Base-by-base conservation (phyloP, 2,888 invertebrate species). In the Periphyllus acericola region DNA sequence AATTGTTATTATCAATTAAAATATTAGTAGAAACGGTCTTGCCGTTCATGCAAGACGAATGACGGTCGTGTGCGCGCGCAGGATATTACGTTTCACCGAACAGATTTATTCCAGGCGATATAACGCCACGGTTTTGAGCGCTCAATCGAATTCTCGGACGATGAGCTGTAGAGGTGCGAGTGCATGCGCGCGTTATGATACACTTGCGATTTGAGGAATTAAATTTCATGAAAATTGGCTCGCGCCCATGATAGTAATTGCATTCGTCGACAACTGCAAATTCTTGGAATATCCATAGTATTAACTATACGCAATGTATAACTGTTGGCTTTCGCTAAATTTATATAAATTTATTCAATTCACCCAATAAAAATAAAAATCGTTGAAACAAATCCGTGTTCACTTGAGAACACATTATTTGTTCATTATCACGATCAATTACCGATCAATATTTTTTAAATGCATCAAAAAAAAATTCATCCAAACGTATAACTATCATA, bases 211-310 rank as follows among this genome's bases (percentile, higher is more conserved):
- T 81, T 40, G 1, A 4, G 21, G 40, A 81, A 82, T 72, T 72
- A 34, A 52, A 82, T 82, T 82, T n/a, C 71, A 72, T 17, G 25
- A 25, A 46, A 46, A 71, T 72, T 82, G 82, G 82, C 32, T 25
- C 71, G 52, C 46, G 6, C 36, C 72, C 72, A 83, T 3, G n/a
- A n/a, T 4, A 74, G 1, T 40, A 74, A 74, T 36, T 74, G 32
- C 46, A 82, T 19, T 46, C 8, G 21, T 34, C 11, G 14, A 25
- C 29, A 29, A 19, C 40, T n/a, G n/a, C 60, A 80, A 40, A 80
- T 80, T 79, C 34, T 55, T 79, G 11, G 25, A 34, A 79, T 55
- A 25, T 79, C 55, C 21, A 8, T 79, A 55, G 5, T 80, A 17
- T n/a, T 68, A 68, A 29, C 68, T 9, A 9, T n/a, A 29, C 6